Evolutionary conservation across 2,888 invertebrate species (phyloP).

Genomic region (Lumbricus terrestris): DNA sequence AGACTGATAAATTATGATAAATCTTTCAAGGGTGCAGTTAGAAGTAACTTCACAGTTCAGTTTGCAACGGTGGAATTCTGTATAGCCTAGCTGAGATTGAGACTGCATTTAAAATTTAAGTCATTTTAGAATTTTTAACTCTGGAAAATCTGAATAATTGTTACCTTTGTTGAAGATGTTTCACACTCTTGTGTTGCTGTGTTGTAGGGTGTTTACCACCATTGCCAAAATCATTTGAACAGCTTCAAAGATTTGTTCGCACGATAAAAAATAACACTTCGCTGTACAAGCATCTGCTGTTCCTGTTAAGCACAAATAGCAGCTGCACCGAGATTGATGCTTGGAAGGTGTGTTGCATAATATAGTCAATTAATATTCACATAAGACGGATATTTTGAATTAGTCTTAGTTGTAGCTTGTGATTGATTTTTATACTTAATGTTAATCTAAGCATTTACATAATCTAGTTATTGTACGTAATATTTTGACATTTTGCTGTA

Average conservation of each 20-base stretch:
- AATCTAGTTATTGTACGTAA: not conserved
- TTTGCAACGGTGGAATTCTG: not conserved
- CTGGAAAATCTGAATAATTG: not conserved
- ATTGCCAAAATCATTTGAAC: slow-evolving; percentile 78
- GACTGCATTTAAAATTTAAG: not conserved
- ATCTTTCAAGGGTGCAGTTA: not conserved
- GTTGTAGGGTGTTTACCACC: slow-evolving; percentile 74
- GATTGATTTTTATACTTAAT: not conserved
- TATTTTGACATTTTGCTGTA: too few species aligned
- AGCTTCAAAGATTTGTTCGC: slow-evolving; percentile 58
- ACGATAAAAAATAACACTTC: slow-evolving; percentile 64
- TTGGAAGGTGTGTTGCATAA: slow-evolving; percentile 67
- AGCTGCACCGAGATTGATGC: slow-evolving; percentile 89
- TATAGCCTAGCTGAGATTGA: not conserved
- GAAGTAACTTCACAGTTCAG: not conserved
- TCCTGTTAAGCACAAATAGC: slow-evolving; percentile 79
- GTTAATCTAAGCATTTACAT: not conserved
- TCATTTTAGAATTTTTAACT: too few species aligned
- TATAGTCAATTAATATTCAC: not conserved
- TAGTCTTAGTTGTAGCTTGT: not conserved
- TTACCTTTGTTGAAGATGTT: not conserved
- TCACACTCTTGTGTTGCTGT: not conserved
- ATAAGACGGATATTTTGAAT: not conserved
- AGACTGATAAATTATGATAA: not conserved
- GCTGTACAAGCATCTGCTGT: slow-evolving; percentile 76